These are phyloP conservation scores for Ophioninae sp. DNA, from an alignment of 2,888 invertebrate species.

Conservation along the genomic window DNA sequence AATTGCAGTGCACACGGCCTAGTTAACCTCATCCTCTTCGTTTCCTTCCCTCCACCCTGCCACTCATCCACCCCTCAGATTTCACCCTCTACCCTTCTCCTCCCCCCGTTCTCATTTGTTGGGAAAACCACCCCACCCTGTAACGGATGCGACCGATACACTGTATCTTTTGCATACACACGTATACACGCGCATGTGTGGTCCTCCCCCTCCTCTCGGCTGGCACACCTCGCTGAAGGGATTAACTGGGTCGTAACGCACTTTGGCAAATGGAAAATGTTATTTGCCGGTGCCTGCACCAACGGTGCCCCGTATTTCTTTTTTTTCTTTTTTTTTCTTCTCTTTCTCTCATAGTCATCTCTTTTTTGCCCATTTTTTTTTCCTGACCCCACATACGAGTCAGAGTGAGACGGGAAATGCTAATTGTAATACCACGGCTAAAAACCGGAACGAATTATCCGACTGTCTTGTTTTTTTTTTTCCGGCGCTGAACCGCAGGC, in stretches of 20 bases:
- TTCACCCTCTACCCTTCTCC: too few species aligned
- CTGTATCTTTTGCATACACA: slow-evolving; percentile 5
- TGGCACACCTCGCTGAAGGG: slow-evolving; percentile 55
- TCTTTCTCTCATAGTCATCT: neutral
- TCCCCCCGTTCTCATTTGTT: neutral
- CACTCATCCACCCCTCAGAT: neutral
- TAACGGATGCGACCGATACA: slow-evolving; percentile 13
- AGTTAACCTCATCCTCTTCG: slow-evolving; percentile 45
- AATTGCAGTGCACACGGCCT: slow-evolving; percentile 62
- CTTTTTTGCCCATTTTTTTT: slow-evolving; percentile 2
- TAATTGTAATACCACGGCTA: slow-evolving; percentile 13
- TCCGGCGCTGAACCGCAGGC: slow-evolving; percentile 3
- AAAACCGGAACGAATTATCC: slow-evolving; percentile 44
- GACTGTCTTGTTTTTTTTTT: slow-evolving; percentile 17
- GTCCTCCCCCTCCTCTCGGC: neutral
- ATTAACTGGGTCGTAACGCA: slow-evolving; percentile 63
- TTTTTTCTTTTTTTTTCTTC: slow-evolving; percentile 3
- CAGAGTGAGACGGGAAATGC: slow-evolving; percentile 38
- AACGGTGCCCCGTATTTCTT: slow-evolving; percentile 17
- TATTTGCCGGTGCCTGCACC: slow-evolving; percentile 59
- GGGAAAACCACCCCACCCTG: slow-evolving; percentile 37
- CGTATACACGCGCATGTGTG: slow-evolving; percentile 14
- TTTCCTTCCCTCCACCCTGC: slow-evolving; percentile 10
- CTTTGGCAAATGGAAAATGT: slow-evolving; percentile 63
- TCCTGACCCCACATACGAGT: neutral